A percentile compares a stretch with the other conserved stretches of the same genome.
These are phyloP conservation scores for Drosophila diplacantha DNA, from an alignment of 2,888 invertebrate genomes.

Conservation along the genomic window DNA sequence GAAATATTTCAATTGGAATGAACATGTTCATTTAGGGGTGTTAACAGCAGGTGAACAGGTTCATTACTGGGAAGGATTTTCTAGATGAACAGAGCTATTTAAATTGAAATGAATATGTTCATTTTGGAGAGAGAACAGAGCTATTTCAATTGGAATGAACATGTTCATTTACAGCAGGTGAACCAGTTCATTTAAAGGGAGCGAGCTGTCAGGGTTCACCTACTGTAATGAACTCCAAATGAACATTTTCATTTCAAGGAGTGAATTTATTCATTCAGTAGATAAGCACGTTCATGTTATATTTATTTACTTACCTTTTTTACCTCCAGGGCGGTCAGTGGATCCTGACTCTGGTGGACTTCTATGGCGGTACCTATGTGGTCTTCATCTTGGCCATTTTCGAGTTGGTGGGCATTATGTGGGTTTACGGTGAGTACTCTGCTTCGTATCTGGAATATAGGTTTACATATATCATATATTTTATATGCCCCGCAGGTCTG, in stretches of 20 bases:
- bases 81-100: background rate
- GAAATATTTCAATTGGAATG: background rate
- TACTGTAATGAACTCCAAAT: background rate
- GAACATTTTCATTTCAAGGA: background rate
- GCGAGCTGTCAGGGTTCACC: no score
- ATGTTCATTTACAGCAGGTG: no score
- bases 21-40: background rate
- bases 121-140: no score
- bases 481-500: slow-evolving; percentile 76
- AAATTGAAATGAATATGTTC: no score
- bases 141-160: no score
- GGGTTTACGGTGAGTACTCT: slow-evolving; percentile 80
- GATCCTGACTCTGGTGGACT: slow-evolving; percentile 81
- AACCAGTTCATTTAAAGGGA: no score
- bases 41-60: no score
- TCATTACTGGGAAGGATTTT: background rate
- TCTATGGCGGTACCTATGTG: slow-evolving; percentile 82
- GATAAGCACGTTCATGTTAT: no score
- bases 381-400: slow-evolving; percentile 81
- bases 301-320: slow-evolving; percentile 1
- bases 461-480: background rate
- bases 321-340: slow-evolving; percentile 81
- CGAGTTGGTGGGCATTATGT: slow-evolving; percentile 80
- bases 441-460: background rate
- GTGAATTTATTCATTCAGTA: background rate